Conservation (phyloP, 2,113 vertebrate genomes). For the Astatoreochromis straeleni region DNA sequence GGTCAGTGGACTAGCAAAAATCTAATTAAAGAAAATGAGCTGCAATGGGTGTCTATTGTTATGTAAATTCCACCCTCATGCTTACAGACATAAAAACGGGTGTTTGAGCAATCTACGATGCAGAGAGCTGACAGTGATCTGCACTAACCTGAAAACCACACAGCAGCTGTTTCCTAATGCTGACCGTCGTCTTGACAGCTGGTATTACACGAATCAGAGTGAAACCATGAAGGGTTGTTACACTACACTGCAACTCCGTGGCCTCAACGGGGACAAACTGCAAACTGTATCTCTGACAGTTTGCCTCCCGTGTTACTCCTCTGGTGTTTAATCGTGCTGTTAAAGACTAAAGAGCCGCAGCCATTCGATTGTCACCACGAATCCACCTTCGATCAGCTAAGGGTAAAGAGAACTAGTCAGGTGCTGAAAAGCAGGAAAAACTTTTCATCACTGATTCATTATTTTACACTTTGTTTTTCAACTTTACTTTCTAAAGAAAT, state of each 20-base stretch:
- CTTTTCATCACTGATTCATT: background rate
- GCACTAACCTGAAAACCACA: background rate
- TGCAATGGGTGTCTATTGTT: background rate
- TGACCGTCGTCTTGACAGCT: conserved; percentile 15
- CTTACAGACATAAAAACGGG: background rate
- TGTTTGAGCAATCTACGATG: background rate
- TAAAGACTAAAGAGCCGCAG: conserved; percentile 43
- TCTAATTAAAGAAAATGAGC: background rate
- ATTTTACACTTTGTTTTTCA: background rate
- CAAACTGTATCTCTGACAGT: background rate
- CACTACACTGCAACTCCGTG: background rate
- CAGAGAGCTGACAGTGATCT: background rate
- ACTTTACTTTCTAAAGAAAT: conserved; percentile 22
- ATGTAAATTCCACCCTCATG: background rate
- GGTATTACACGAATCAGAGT: background rate
- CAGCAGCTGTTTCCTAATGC: conserved; percentile 8
- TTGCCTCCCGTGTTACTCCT: background rate
- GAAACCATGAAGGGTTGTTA: conserved; percentile 7
- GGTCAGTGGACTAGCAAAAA: background rate
- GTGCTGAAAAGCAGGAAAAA: background rate
- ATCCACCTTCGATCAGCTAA: conserved; percentile 8
- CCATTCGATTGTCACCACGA: conserved; percentile 17
- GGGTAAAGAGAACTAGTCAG: conserved; percentile 40
- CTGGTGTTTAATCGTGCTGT: conserved; percentile 34
- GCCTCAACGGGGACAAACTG: background rate